Conservation (phyloP, 2,797 vertebrate genomes). For the Malacoctenus gilli region DNA sequence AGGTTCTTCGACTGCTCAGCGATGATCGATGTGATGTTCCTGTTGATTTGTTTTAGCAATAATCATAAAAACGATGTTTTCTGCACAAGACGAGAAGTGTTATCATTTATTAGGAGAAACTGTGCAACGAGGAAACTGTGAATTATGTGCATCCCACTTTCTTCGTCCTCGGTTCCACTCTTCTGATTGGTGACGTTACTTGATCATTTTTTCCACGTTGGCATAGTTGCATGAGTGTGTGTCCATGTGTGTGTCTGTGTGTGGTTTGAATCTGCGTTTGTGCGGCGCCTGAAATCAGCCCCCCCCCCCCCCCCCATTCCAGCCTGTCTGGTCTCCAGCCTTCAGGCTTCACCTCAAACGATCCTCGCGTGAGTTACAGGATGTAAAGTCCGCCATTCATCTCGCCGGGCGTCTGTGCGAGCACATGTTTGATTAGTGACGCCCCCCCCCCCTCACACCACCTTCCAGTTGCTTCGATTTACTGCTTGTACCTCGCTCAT, state of each 20-base stretch:
- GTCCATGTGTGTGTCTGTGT: conserved; percentile 27
- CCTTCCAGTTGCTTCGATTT: conserved; percentile 27
- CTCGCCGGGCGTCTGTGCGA: conserved; percentile 16
- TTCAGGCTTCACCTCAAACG: conserved; percentile 50
- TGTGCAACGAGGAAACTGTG: no score
- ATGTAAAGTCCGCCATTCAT: conserved; percentile 52
- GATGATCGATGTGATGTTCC: neutral
- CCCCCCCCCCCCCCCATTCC: conserved; percentile 33
- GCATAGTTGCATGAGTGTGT: conserved; percentile 25
- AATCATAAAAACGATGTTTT: no score
- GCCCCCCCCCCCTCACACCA: neutral
- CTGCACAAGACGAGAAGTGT: no score
- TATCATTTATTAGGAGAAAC: no score
- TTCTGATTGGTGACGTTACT: conserved; percentile 22
- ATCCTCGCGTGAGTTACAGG: conserved; percentile 44
- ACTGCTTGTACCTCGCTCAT: conserved; percentile 45
- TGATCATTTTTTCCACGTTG: conserved; percentile 3
- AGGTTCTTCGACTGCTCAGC: neutral
- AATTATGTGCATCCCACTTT: no score
- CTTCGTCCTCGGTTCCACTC: no score
- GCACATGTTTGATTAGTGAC: conserved; percentile 57
- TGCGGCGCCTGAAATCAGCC: conserved; percentile 41
- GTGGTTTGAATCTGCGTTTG: neutral
- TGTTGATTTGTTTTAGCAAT: neutral
- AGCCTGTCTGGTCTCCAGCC: conserved; percentile 30